Evolutionary conservation across 2,113 vertebrate genomes (phyloP).

Genomic region (Triplophysa dalaica): DNA sequence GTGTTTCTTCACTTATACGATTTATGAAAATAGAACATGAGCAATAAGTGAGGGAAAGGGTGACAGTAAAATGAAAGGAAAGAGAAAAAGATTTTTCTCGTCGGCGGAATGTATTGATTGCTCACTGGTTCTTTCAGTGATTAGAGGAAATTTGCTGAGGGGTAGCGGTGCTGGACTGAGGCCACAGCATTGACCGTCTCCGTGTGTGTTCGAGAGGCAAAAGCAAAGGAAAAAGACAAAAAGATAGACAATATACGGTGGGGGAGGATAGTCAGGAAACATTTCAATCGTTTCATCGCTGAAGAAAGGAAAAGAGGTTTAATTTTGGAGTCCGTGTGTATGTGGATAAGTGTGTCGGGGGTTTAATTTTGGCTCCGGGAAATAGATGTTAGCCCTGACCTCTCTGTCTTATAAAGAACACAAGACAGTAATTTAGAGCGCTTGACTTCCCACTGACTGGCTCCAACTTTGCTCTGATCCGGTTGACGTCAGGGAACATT

Average conservation of each 20-base stretch:
- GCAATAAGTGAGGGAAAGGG: slow-evolving; percentile 7
- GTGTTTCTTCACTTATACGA: background rate
- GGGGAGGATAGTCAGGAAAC: background rate
- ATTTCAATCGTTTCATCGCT: slow-evolving; percentile 27
- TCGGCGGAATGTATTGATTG: slow-evolving; percentile 68
- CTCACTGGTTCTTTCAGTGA: slow-evolving; percentile 61
- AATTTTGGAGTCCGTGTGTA: slow-evolving; percentile 31
- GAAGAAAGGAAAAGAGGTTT: slow-evolving; percentile 28
- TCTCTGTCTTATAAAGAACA: background rate
- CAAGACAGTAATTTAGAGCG: slow-evolving; percentile 36
- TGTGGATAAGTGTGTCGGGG: background rate
- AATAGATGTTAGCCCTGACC: slow-evolving; percentile 25
- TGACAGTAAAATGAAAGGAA: background rate
- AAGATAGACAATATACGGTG: slow-evolving; percentile 15
- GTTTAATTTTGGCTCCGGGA: slow-evolving; percentile 38
- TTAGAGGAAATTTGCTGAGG: slow-evolving; percentile 67
- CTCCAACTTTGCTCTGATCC: background rate
- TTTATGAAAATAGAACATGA: background rate
- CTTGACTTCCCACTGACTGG: slow-evolving; percentile 22
- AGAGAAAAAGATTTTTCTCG: slow-evolving; percentile 52
- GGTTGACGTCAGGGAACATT: background rate
- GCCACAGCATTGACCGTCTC: slow-evolving; percentile 1
- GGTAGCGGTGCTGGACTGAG: slow-evolving; percentile 37
- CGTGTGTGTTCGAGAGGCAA: slow-evolving; percentile 7
- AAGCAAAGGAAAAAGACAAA: slow-evolving; percentile 3